Conservation (phyloP, 2,797 vertebrate species). For the Limnodromus scolopaceus region DNA sequence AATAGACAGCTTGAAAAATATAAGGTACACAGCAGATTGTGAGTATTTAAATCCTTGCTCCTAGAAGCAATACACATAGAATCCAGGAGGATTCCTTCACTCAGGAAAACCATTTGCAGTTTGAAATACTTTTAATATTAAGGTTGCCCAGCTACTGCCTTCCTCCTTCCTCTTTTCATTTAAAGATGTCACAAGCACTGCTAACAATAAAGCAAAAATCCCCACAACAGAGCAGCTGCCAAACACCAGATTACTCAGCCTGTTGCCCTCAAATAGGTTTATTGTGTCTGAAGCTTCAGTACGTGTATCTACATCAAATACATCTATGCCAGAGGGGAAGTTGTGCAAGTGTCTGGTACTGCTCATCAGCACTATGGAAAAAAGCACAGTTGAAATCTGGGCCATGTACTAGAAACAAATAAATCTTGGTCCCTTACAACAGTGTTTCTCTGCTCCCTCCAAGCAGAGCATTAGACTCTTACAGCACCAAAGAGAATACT, state of each 20-base stretch:
- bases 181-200: constrained; percentile 30
- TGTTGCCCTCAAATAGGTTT: neutral
- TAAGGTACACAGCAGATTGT: neutral
- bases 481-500: neutral
- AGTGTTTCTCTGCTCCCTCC: neutral
- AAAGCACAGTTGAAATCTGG: neutral
- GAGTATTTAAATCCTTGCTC: neutral
- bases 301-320: constrained; percentile 15
- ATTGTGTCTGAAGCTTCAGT: constrained; percentile 36
- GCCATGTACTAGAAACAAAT: neutral
- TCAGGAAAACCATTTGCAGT: neutral
- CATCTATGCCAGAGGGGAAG: constrained; percentile 29
- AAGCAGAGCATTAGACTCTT: neutral
- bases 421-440: neutral
- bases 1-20: rapidly evolving
- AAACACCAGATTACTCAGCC: constrained; percentile 63
- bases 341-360: constrained; percentile 19
- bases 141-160: neutral
- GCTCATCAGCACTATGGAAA: neutral
- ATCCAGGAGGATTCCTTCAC: neutral
- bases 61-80: neutral
- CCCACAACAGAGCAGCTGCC: constrained; percentile 45
- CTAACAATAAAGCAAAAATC: constrained; percentile 44
- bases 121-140: neutral
- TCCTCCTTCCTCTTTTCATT: constrained; percentile 46